phyloP scores from a whole-genome alignment of 2,797 vertebrate genomes.

The Micropoecilia bifurca region DNA sequence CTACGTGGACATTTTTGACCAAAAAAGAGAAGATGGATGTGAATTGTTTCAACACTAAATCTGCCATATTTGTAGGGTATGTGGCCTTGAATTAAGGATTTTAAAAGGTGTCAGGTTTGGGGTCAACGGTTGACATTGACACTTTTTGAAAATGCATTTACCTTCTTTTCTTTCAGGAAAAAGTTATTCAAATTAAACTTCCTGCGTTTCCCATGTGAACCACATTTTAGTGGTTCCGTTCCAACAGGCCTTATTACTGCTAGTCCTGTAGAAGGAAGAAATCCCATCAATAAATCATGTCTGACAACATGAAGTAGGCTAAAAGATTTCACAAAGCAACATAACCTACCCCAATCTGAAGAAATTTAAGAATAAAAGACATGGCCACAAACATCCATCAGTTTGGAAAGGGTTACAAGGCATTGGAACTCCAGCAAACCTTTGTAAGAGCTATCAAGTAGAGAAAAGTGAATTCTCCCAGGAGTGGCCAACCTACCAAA shows the following conservation, averaged over 20 bases:
- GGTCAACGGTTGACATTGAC: conserved; percentile 19
- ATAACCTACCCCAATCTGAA: neutral
- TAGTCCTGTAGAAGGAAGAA: neutral
- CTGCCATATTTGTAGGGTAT: conserved; percentile 51
- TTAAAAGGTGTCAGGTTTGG: conserved; percentile 1
- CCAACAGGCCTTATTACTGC: neutral
- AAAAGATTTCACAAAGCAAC: neutral
- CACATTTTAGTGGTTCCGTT: neutral
- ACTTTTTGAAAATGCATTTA: neutral
- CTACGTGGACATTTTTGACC: conserved; percentile 52
- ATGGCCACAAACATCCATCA: neutral
- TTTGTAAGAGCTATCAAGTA: neutral
- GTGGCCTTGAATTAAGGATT: conserved; percentile 6
- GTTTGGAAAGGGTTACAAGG: neutral
- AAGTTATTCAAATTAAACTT: neutral
- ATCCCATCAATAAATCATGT: neutral
- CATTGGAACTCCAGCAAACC: neutral
- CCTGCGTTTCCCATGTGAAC: neutral
- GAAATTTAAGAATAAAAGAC: neutral
- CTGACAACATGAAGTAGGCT: neutral
- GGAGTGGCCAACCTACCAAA: neutral
- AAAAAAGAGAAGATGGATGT: conserved; percentile 62
- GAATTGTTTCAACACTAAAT: conserved; percentile 42
- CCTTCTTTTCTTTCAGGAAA: neutral
- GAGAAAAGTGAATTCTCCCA: neutral